Percentiles rank a stretch among this genome's conserved stretches.
Evolutionary conservation across 1,140 invertebrate genomes (phyloP).

Genomic region (Scaptomyza pallida): DNA sequence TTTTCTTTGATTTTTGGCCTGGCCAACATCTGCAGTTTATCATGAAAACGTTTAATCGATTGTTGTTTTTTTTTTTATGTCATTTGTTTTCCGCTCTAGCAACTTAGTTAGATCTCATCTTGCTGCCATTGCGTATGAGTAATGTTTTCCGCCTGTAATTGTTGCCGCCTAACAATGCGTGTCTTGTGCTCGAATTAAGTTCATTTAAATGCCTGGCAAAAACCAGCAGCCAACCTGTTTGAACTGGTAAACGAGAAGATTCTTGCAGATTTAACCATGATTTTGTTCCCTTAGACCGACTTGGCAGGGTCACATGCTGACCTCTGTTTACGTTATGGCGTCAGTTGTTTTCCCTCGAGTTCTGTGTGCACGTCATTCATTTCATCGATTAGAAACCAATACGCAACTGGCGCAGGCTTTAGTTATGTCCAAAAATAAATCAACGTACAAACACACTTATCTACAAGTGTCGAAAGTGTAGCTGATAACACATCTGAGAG

Average conservation of each 20-base stretch:
- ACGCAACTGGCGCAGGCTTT: background rate
- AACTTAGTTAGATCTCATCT: conserved; percentile 34
- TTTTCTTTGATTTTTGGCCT: background rate
- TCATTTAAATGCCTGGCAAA: conserved; percentile 30
- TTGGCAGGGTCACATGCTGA: conserved; percentile 25
- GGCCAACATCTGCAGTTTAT: conserved; percentile 22
- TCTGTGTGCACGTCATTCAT: conserved; percentile 15
- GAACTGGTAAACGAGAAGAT: conserved; percentile 35
- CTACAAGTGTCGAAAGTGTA: conserved; percentile 51
- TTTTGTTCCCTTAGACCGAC: background rate
- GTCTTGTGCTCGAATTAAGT: conserved; percentile 24
- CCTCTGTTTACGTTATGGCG: conserved; percentile 20
- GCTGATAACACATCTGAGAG: conserved; percentile 56
- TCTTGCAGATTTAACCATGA: too few relatives aligned
- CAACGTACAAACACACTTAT: conserved; percentile 40
- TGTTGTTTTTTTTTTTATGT: conserved; percentile 41
- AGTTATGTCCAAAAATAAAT: conserved; percentile 34
- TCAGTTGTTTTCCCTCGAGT: conserved; percentile 14
- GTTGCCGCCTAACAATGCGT: conserved; percentile 56
- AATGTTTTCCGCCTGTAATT: conserved; percentile 61
- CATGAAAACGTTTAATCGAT: conserved; percentile 3
- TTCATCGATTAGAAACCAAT: conserved; percentile 24
- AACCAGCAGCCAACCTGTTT: conserved; percentile 44
- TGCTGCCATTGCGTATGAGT: conserved; percentile 2
- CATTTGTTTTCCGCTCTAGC: conserved; percentile 47